Conservation (phyloP, 2,797 vertebrate genomes). For the Rhodeus uyekii region DNA sequence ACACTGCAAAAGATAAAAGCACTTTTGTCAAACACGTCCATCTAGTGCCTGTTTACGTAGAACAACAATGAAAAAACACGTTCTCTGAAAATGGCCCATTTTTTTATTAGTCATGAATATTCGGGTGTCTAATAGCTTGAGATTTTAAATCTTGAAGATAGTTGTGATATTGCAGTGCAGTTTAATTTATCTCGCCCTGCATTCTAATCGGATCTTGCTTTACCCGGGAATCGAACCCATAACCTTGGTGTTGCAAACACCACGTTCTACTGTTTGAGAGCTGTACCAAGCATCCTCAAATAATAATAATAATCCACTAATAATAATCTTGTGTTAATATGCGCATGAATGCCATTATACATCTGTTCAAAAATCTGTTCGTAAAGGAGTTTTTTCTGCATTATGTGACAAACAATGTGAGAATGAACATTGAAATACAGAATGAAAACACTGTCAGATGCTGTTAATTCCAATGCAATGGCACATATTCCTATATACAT, state of each 20-base stretch:
- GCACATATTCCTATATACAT: neutral
- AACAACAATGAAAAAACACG: neutral
- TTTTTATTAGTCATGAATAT: neutral
- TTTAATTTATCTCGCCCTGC: conserved; percentile 5
- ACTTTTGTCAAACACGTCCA: neutral
- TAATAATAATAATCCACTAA: conserved; percentile 27
- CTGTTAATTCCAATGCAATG: neutral
- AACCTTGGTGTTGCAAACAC: too few relatives aligned
- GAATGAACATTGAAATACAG: too few relatives aligned
- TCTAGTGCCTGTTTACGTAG: neutral
- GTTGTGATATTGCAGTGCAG: neutral
- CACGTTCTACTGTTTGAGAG: too few relatives aligned
- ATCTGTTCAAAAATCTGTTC: neutral
- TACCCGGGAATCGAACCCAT: too few relatives aligned
- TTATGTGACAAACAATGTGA: neutral
- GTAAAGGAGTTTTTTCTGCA: neutral
- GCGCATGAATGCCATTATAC: conserved; percentile 13
- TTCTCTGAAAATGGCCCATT: too few relatives aligned
- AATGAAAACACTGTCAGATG: conserved; percentile 1
- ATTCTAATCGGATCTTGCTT: too few relatives aligned
- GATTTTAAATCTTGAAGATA: neutral
- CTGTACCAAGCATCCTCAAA: conserved; percentile 1
- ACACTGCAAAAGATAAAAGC: neutral
- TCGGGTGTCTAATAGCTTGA: neutral
- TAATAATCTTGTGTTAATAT: conserved; percentile 5